Percentiles rank a stretch among this genome's conserved stretches.
phyloP scores from a whole-genome alignment of 2,888 invertebrate genomes.

The Smittia sp. region DNA sequence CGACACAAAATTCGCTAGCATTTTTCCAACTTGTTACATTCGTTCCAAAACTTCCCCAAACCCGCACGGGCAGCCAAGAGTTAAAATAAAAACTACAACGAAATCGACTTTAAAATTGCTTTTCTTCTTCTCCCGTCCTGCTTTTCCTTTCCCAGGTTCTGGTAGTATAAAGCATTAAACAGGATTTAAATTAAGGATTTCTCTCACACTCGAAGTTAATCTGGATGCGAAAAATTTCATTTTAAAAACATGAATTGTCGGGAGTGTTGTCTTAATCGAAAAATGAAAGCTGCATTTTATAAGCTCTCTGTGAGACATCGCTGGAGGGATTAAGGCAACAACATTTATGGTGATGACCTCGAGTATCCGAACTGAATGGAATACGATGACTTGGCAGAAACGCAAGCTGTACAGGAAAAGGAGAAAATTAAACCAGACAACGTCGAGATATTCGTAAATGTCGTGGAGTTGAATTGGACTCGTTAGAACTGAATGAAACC shows the following conservation, averaged over 20 bases:
- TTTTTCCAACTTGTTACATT: too few relatives aligned
- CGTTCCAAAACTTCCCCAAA: constrained; percentile 14
- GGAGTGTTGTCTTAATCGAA: background rate
- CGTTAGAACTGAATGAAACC: too few relatives aligned
- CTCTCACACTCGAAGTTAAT: background rate
- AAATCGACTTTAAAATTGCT: constrained; percentile 14
- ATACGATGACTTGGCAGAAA: background rate
- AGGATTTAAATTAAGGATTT: constrained; percentile 19
- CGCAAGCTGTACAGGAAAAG: background rate
- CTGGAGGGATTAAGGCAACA: background rate
- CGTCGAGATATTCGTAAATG: too few relatives aligned
- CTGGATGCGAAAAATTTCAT: background rate
- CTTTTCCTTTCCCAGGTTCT: constrained; percentile 24
- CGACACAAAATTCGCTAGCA: too few relatives aligned
- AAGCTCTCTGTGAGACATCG: background rate
- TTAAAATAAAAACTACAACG: background rate
- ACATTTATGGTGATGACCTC: background rate
- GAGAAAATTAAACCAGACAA: background rate
- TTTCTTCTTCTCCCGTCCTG: background rate
- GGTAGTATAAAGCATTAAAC: constrained; percentile 33
- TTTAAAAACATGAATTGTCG: background rate
- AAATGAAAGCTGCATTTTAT: background rate
- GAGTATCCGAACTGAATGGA: background rate
- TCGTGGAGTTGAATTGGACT: too few relatives aligned
- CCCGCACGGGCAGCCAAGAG: background rate